Evolutionary conservation across 1,140 invertebrate species (phyloP).

Genomic region (Bombyx mori): DNA sequence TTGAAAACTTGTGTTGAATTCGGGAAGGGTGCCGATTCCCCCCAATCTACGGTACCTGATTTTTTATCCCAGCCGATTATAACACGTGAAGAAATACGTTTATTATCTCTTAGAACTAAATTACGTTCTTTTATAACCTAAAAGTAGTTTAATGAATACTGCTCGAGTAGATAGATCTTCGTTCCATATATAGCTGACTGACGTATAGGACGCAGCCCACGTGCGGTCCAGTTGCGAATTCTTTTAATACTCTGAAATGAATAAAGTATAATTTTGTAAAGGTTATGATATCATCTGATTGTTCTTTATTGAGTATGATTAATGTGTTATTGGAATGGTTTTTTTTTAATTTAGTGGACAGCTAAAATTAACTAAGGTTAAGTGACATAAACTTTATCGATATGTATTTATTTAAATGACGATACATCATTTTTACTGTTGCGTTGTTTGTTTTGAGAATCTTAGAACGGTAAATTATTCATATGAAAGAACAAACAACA

Average conservation of each 20-base stretch:
- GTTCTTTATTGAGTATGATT: too few relatives aligned
- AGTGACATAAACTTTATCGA: neutral
- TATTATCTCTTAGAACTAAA: slow-evolving; percentile 26
- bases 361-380: too few relatives aligned
- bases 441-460: too few relatives aligned
- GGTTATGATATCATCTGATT: too few relatives aligned
- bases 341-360: too few relatives aligned
- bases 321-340: too few relatives aligned
- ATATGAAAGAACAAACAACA: too few relatives aligned
- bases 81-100: slow-evolving; percentile 34
- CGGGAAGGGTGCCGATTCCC: too few relatives aligned
- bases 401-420: neutral
- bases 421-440: too few relatives aligned
- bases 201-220: slow-evolving; percentile 32
- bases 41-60: too few relatives aligned
- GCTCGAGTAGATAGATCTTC: slow-evolving; percentile 65
- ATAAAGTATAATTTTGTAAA: slow-evolving; percentile 8
- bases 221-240: slow-evolving; percentile 25
- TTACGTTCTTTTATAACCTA: slow-evolving; percentile 40
- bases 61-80: slow-evolving; percentile 21
- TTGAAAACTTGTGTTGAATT: too few relatives aligned
- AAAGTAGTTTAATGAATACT: slow-evolving; percentile 65
- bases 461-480: too few relatives aligned
- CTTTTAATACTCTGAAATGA: slow-evolving; percentile 48
- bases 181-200: slow-evolving; percentile 45